Base-by-base conservation (phyloP, 2,797 vertebrate genomes). In the Acanthurus lineatus region DNA sequence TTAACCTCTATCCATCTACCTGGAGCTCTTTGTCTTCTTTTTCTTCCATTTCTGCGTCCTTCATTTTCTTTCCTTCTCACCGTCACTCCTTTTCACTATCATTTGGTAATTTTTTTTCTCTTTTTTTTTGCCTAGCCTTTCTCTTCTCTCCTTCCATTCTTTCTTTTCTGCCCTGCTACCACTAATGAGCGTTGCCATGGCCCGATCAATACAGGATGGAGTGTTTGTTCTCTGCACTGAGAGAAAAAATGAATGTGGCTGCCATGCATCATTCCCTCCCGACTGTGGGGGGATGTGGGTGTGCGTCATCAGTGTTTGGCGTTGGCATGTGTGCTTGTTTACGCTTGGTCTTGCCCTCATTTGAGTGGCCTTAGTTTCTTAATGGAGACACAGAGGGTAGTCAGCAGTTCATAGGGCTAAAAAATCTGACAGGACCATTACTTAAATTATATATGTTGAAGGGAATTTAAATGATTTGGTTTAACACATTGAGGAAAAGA, bases 161-260 rank as follows among this genome's bases (percentile, higher is more conserved):
- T 90, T 88, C 88, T 86, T 92, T 90, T 92, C 83, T 87, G 83
- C 77, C 85, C 88, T 86, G 91, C 91, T 88, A 88, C 87, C 83
- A 76, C 91, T 95, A 95, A 94, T 94, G 93, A 95, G 93, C 90
- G 87, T 90, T 94, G 93, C 95, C 93, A 94, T 85, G 86, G 90
- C 69, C 85, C 86, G 88, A 95, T 95, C 95, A 88, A 95, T 96
- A 94, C 90, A 93, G 94, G 94, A 95, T 95, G 92, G 93, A 95
- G 92, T 93, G 93, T 93, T 94, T 92, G 91, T 93, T 92, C 90
- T 88, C 88, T 59, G 81, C 80, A 82, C 90, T 78, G 86, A 94
- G 92, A 93, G 92, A 91, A 93, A 40, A 94, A 94, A 94, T 94
- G 82, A 95, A 95, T 93, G 92, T 92, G 92, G 90, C 92, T 89